phyloP scores from a whole-genome alignment of 2,113 vertebrate species.

The Argyrosomus japonicus region DNA sequence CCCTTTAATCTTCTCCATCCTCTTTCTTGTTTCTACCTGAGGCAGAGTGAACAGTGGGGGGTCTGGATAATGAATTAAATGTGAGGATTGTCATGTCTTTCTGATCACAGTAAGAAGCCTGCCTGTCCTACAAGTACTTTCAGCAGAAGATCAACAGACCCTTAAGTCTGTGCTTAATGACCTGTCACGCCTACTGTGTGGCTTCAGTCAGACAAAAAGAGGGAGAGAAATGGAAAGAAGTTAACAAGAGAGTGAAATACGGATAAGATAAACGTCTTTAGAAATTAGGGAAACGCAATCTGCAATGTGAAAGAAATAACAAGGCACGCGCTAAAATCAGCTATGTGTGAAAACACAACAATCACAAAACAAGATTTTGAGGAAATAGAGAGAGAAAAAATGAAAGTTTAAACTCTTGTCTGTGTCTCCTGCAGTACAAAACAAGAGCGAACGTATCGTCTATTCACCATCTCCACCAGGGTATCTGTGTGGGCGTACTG shows the following conservation, averaged over 20 bases:
- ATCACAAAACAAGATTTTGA: not conserved
- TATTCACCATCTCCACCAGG: slow-evolving; percentile 10
- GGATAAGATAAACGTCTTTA: not conserved
- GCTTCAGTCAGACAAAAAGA: not conserved
- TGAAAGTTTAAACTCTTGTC: slow-evolving; percentile 5
- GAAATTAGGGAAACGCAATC: slow-evolving; percentile 17
- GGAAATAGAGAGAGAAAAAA: not conserved
- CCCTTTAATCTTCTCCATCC: not conserved
- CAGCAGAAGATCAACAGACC: not conserved
- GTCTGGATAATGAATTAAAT: slow-evolving; percentile 21
- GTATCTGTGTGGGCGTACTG: slow-evolving; percentile 23
- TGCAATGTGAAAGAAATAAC: not conserved
- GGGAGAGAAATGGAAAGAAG: not conserved
- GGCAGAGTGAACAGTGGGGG: not conserved
- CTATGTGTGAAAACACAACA: not conserved
- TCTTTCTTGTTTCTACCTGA: slow-evolving; percentile 11
- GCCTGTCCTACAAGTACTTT: not conserved
- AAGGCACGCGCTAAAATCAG: not conserved
- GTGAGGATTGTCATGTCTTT: slow-evolving; percentile 16
- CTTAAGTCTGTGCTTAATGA: slow-evolving; percentile 25
- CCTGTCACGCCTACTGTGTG: slow-evolving; percentile 6
- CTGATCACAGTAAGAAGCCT: not conserved
- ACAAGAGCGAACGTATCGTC: not conserved
- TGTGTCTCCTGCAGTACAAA: slow-evolving; percentile 8
- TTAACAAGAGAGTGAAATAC: not conserved